phyloP scores from a whole-genome alignment of 1,140 invertebrate species.

The Drosophila ironensis region DNA sequence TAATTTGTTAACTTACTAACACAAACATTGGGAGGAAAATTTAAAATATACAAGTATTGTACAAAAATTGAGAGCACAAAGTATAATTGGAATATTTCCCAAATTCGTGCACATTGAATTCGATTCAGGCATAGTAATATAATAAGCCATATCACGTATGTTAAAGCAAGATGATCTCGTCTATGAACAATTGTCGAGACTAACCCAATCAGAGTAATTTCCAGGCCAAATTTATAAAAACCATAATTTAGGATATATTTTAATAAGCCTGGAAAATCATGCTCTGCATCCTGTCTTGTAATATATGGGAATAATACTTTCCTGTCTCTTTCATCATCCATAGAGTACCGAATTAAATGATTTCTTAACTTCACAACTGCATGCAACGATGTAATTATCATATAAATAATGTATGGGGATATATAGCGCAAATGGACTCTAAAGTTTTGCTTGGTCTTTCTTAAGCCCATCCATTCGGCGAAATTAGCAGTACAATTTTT shows the following conservation, averaged over 20 bases:
- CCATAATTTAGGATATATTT: slow-evolving; percentile 96
- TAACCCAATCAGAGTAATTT: slow-evolving; percentile 93
- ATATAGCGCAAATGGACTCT: slow-evolving; percentile 86
- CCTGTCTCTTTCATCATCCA: slow-evolving; percentile 63
- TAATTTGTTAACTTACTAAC: slow-evolving; percentile 82
- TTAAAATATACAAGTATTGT: slow-evolving; percentile 95
- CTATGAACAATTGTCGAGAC: slow-evolving; percentile 93
- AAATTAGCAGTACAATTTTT: slow-evolving; percentile 85
- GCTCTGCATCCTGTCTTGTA: slow-evolving; percentile 91
- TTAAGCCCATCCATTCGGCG: slow-evolving; percentile 94
- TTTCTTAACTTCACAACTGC: slow-evolving; percentile 95
- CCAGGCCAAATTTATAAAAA: slow-evolving; percentile 97
- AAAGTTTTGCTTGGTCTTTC: slow-evolving; percentile 84
- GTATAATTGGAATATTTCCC: slow-evolving; percentile 93
- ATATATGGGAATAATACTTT: slow-evolving; percentile 93
- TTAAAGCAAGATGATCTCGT: slow-evolving; percentile 93
- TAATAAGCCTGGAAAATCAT: slow-evolving; percentile 88
- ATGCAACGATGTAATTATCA: slow-evolving; percentile 92
- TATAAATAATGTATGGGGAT: slow-evolving; percentile 91
- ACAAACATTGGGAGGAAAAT: slow-evolving; percentile 91
- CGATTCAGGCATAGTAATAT: slow-evolving; percentile 88
- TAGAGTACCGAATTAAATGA: slow-evolving; percentile 84
- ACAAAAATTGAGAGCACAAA: slow-evolving; percentile 90
- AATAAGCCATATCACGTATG: slow-evolving; percentile 94
- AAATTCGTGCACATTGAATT: slow-evolving; percentile 87